Conservation (phyloP, 1,140 invertebrate genomes). For the Chlorops oryzae region DNA sequence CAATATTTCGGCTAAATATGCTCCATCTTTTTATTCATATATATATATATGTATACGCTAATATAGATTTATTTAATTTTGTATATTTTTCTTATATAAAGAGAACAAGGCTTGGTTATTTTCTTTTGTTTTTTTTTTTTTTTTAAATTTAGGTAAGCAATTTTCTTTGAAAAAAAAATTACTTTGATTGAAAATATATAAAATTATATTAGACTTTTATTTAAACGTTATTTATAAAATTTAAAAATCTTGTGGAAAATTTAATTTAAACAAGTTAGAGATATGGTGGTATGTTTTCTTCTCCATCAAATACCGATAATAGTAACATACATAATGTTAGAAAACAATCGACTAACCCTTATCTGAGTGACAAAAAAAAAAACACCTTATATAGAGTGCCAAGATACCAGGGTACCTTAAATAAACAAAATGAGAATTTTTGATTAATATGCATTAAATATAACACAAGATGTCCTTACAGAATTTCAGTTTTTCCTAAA, state of each 20-base stretch:
- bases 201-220: conserved; percentile 8
- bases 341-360: neutral
- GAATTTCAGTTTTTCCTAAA: too few species aligned
- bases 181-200: neutral
- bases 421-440: too few species aligned
- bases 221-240: conserved; percentile 6
- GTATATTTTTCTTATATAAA: conserved; percentile 13
- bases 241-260: neutral
- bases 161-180: too few species aligned
- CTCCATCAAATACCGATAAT: too few species aligned
- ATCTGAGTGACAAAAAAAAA: neutral
- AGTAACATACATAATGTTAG: too few species aligned
- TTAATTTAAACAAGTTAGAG: neutral
- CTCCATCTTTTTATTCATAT: conserved; percentile 15
- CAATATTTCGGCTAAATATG: conserved; percentile 21
- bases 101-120: conserved; percentile 17
- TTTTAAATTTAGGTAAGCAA: conserved; percentile 1
- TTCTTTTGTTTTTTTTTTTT: conserved; percentile 7
- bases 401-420: too few species aligned
- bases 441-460: too few species aligned
- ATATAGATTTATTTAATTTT: conserved; percentile 8
- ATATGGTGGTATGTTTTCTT: neutral
- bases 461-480: too few species aligned
- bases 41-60: conserved; percentile 5
- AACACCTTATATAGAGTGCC: too few species aligned